phyloP scores from a whole-genome alignment of 2,113 vertebrate species.

The Hystrix cristata region DNA sequence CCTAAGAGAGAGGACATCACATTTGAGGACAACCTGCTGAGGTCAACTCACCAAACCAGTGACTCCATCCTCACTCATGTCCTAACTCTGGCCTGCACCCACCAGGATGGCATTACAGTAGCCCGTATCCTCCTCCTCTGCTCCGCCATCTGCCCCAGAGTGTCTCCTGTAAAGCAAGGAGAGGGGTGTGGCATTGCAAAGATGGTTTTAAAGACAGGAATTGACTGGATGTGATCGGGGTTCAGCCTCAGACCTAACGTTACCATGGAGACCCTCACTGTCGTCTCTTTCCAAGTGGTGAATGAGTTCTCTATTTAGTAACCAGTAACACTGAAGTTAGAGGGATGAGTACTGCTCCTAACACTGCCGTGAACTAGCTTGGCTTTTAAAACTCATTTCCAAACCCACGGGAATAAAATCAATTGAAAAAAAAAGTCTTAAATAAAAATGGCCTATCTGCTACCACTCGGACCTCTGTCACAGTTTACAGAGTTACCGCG shows the following conservation, averaged over 20 bases:
- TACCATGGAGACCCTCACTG: neutral
- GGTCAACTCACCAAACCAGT: neutral
- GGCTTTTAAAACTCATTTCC: neutral
- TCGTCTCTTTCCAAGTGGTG: neutral
- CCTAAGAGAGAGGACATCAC: neutral
- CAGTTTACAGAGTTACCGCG: neutral
- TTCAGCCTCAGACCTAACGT: neutral
- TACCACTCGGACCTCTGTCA: neutral
- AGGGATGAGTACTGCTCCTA: neutral
- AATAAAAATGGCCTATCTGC: neutral
- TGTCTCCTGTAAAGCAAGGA: neutral
- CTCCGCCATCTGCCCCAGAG: neutral
- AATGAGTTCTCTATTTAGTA: constrained; percentile 9
- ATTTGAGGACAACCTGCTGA: neutral
- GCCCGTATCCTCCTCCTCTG: neutral
- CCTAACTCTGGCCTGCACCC: neutral
- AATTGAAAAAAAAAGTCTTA: neutral
- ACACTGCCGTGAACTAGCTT: neutral
- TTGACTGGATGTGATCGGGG: neutral
- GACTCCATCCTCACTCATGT: neutral
- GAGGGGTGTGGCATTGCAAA: neutral
- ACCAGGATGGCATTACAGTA: neutral
- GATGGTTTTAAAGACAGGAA: neutral
- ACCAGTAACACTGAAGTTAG: neutral
- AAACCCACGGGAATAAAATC: neutral